Evolutionary conservation across 2,113 vertebrate genomes (phyloP).

Genomic region (Trachemys scripta): DNA sequence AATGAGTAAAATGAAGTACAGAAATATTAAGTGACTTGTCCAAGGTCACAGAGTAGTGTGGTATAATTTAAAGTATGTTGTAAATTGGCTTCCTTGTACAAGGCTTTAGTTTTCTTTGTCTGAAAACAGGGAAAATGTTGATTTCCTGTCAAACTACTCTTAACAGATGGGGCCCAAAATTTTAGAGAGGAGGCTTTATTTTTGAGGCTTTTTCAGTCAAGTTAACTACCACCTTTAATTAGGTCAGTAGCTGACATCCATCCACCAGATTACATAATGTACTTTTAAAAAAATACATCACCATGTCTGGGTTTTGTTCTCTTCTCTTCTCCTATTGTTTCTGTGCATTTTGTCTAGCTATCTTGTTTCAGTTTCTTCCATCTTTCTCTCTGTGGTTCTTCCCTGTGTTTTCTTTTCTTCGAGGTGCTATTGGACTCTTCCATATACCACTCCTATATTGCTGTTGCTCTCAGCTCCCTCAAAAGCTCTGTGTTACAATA

Average conservation of each 20-base stretch:
- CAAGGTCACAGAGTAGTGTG: neutral
- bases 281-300: neutral
- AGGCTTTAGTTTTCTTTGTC: neutral
- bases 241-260: neutral
- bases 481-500: neutral
- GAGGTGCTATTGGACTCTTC: neutral
- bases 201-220: neutral
- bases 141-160: neutral
- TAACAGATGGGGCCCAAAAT: neutral
- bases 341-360: neutral
- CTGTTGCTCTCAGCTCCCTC: neutral
- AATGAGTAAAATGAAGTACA: neutral
- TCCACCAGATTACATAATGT: neutral
- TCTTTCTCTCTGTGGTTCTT: neutral
- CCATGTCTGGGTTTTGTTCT: neutral
- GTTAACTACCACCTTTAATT: neutral
- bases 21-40: neutral
- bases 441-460: fast-evolving
- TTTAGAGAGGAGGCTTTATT: neutral
- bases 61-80: fast-evolving
- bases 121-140: neutral
- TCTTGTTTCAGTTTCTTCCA: neutral
- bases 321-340: neutral
- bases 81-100: neutral
- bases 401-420: neutral